phyloP scores from a whole-genome alignment of 2,113 vertebrate species.

The Dolichallabes microphthalmus region DNA sequence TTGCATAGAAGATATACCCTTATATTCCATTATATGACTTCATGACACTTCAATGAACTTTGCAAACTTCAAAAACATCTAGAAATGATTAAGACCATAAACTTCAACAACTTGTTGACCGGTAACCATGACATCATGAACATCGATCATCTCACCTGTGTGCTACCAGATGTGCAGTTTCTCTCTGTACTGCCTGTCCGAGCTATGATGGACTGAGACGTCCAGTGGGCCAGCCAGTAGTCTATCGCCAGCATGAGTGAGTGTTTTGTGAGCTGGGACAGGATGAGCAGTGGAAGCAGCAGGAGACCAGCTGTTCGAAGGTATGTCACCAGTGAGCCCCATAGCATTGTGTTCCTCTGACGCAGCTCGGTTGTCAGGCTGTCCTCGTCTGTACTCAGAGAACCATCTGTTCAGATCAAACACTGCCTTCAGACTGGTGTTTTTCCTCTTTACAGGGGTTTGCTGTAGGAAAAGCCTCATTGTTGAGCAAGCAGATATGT shows the following conservation, averaged over 20 bases:
- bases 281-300: slow-evolving; percentile 81
- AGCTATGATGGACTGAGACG: slow-evolving; percentile 71
- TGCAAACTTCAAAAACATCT: not conserved
- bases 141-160: slow-evolving; percentile 65
- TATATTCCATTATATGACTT: not conserved
- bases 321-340: slow-evolving; percentile 88
- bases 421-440: not conserved
- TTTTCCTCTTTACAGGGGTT: not conserved
- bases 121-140: not conserved
- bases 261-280: slow-evolving; percentile 96
- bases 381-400: slow-evolving; percentile 85
- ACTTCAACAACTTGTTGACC: not conserved
- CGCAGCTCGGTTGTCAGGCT: slow-evolving; percentile 85
- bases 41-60: not conserved
- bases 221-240: slow-evolving; percentile 95
- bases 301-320: slow-evolving; percentile 85
- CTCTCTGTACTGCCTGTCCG: slow-evolving; percentile 57
- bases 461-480: not conserved
- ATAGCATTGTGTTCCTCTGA: slow-evolving; percentile 90
- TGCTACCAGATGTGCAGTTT: slow-evolving; percentile 74
- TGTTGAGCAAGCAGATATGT: not conserved
- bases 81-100: too few relatives aligned
- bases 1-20: not conserved
- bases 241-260: slow-evolving; percentile 93
- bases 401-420: slow-evolving; percentile 76